phyloP scores from a whole-genome alignment of 2,113 vertebrate genomes.

The Mesembrinibis cayennensis region DNA sequence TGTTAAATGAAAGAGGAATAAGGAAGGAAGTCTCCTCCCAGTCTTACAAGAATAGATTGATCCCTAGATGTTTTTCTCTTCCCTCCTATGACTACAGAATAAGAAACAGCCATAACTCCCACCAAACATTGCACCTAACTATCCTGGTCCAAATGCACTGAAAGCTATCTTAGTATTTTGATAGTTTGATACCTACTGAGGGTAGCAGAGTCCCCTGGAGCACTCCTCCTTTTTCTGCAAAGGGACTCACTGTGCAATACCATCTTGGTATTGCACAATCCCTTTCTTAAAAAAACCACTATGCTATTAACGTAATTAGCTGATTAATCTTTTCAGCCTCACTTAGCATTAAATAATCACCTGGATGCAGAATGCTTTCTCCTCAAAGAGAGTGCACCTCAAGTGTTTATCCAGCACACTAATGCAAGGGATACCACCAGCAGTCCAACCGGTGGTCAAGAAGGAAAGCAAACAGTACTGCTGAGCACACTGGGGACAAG shows the following conservation, averaged over 20 bases:
- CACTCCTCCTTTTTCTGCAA: background rate
- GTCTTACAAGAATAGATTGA: background rate
- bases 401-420: conserved; percentile 26
- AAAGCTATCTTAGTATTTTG: background rate
- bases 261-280: background rate
- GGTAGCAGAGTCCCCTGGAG: background rate
- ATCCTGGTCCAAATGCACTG: background rate
- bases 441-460: background rate
- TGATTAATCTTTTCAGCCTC: conserved; percentile 40
- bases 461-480: background rate
- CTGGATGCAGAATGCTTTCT: background rate
- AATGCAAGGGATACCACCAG: background rate
- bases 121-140: background rate
- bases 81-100: background rate
- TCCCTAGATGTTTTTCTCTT: background rate
- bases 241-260: background rate
- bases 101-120: background rate
- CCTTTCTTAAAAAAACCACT: background rate
- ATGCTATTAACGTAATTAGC: background rate
- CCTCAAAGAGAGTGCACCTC: background rate
- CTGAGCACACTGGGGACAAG: background rate
- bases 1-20: background rate
- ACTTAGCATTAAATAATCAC: conserved; percentile 21
- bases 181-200: background rate
- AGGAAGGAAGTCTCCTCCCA: background rate